Base-by-base conservation (phyloP, 1,140 invertebrate species). In the Platyura marginata region DNA sequence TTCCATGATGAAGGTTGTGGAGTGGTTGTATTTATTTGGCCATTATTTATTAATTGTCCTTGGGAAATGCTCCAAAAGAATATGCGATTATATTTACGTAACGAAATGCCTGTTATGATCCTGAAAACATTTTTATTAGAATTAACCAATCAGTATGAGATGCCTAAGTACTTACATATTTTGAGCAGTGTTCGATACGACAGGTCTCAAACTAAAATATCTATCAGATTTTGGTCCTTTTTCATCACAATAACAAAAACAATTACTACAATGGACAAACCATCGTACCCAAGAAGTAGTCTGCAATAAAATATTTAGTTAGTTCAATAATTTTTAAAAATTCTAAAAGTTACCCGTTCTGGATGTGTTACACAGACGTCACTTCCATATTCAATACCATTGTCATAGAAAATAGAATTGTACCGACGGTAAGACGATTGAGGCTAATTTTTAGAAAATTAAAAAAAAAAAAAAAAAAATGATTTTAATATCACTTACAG, bases 251-350 rank as follows among this genome's bases (percentile, higher is more conserved):
- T 81, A 66, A 52, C 87, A 92, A 52, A 90, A 75, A 56, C 87
- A 92, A 55, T 89, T 89, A 16, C 81, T 85, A 62, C 87, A 91
- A 56, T 90, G 86, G 70, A 88, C 75, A 1, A 83, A 52, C 69
- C 75, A 70, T 21, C 77, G 66, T 83, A 85, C 89, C 83, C 84
- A 89, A 46, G 81, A 86, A 52, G 90, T 81, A 9, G 84, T 77
- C 32, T 34, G 16, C 16, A 34, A 34, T 6, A 4, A 34, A 34
- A 15, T n/a, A 4, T 6, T 6, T 11, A 34, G 16, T 34, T 29
- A 6, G 32, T 11, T 4, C 13, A n/a, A 13, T 4, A 34, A 29
- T 29, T 8, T 29, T 29, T 29, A 29, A 29, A 29, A 29, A 29
- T 29, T 8, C 6, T 8, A 29, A 13, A 29, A 29, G 25, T 6